Evolutionary conservation across 2,113 vertebrate species (phyloP), one percentile per base, ranked within the genome.

Genomic region (Mirounga angustirostris): DNA sequence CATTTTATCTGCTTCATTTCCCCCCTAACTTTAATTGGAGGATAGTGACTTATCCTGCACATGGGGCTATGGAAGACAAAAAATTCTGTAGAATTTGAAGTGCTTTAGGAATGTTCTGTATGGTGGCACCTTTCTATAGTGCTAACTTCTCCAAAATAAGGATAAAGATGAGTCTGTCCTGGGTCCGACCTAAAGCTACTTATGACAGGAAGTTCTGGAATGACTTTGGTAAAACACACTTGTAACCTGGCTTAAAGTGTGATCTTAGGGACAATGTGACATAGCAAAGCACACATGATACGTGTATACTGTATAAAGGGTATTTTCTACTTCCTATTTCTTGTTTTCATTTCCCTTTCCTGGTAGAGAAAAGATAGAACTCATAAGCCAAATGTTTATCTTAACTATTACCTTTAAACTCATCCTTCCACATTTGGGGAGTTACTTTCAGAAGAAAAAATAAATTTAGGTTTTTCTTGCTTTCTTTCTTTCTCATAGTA

Each of bases 391-490:
- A 85, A 67, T 94, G 19, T 65, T 95, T 96, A 50, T 73, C 46
- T 86, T 83, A 88, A 92, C 28, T 92, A 9, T 88, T 87, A 73
- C 14, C 40, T 97, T 95, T 30, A 73, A 67, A 74, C 16, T 85
- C 26, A 54, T 87, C 30, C 58, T 95, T 95, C 50, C 22, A 91
- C 58, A 16, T 46, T 94, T 76, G 89, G 58, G 21, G 89, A 11
- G 2, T 73, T 95, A 52, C 80, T 94, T 94, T 79, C 13, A 56
- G 73, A 89, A 89, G 73, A 61, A 89, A 80, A 94, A 59, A 69
- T 81, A 67, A 94, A 63, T 79, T 40, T 63, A 89, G 50, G 10
- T 79, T 61, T 43, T 3, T 21, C 54, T 81, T 19, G 7, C 84
- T 95, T 89, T 78, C 86, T 89, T 69, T 56, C 30, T 65, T 22